These are phyloP conservation scores for Podilymbus podiceps DNA, from an alignment of 2,113 vertebrate genomes.

Conservation along the genomic window DNA sequence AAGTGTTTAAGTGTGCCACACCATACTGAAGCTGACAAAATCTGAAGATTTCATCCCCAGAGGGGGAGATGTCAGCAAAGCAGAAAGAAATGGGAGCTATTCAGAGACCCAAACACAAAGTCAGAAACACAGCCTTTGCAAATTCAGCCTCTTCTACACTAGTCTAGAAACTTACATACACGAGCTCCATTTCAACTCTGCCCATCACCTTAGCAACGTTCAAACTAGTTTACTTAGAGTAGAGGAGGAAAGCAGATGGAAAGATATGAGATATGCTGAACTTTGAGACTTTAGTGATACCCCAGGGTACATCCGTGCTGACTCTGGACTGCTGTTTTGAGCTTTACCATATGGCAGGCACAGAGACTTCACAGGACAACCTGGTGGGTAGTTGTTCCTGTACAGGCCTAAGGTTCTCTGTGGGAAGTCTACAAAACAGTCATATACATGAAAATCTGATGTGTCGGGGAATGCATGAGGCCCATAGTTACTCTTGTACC, in stretches of 20 bases:
- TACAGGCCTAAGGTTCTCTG: not conserved
- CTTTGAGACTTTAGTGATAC: not conserved
- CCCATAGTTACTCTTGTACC: not conserved
- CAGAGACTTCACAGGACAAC: not conserved
- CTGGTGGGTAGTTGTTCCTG: not conserved
- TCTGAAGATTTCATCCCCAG: not conserved
- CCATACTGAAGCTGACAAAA: not conserved
- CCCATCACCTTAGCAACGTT: not conserved
- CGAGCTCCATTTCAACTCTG: not conserved
- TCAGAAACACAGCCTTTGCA: not conserved
- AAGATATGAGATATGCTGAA: not conserved
- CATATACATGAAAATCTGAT: not conserved
- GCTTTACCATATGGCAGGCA: not conserved
- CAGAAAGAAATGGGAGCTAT: not conserved
- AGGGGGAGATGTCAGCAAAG: not conserved
- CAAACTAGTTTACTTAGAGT: not conserved
- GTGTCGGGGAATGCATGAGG: accelerated
- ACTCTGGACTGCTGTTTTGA: not conserved
- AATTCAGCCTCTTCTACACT: not conserved
- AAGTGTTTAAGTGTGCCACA: not conserved
- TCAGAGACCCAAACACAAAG: not conserved
- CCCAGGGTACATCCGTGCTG: not conserved
- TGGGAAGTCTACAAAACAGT: not conserved
- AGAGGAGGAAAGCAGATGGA: not conserved
- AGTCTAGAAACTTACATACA: not conserved